phyloP scores from a whole-genome alignment of 2,888 invertebrate genomes.

The Rhabditophanes sp. region DNA sequence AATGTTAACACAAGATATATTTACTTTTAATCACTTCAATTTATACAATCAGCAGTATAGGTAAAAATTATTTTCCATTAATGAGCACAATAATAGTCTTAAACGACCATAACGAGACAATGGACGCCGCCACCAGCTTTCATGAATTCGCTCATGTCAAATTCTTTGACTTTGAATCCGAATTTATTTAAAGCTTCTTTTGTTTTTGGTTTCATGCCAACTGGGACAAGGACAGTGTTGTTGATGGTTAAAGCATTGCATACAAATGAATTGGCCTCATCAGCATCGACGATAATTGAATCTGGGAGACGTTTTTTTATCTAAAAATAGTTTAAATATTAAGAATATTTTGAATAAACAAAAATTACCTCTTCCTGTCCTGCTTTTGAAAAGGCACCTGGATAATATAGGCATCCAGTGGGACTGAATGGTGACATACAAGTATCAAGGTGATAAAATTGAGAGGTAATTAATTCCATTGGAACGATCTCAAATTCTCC shows the following conservation, averaged over 20 bases:
- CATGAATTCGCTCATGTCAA: conserved; percentile 44
- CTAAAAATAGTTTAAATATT: conserved; percentile 11
- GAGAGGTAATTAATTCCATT: conserved; percentile 30
- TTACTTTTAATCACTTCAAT: no score
- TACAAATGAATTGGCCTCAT: conserved; percentile 37
- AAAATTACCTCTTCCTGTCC: conserved; percentile 26
- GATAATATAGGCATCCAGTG: conserved; percentile 34
- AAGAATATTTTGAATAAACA: not conserved
- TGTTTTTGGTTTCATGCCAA: conserved; percentile 24
- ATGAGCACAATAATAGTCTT: no score
- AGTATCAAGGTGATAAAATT: conserved; percentile 43
- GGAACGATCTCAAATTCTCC: conserved; percentile 33
- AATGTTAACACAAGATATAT: no score
- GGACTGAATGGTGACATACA: conserved; percentile 40
- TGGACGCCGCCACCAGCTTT: conserved; percentile 44
- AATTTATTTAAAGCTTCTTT: conserved; percentile 14
- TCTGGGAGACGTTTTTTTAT: conserved; percentile 32
- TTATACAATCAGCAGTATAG: no score
- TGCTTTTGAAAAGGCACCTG: conserved; percentile 28
- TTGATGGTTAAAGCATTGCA: conserved; percentile 40
- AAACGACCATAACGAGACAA: conserved; percentile 40
- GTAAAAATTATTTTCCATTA: no score
- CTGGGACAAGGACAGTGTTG: conserved; percentile 38
- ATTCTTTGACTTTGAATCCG: conserved; percentile 33
- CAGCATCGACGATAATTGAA: conserved; percentile 34